A percentile compares a stretch with the other conserved stretches of the same genome.
These are phyloP conservation scores for Aspiorhynchus laticeps DNA, from an alignment of 2,113 vertebrate genomes.

Conservation along the genomic window DNA sequence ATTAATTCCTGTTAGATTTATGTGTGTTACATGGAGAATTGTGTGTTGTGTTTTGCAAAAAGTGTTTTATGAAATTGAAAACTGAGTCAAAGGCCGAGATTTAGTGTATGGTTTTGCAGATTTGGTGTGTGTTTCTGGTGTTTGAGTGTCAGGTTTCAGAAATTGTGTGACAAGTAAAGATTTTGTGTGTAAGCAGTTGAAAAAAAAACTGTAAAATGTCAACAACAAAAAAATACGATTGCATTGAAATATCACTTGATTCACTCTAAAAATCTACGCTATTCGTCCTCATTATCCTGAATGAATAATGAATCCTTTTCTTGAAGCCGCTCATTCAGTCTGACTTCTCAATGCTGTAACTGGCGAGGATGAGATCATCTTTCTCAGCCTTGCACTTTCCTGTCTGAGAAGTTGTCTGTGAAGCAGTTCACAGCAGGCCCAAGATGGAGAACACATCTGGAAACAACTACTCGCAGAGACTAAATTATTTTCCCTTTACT, in stretches of 20 bases:
- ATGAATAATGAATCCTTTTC: no score
- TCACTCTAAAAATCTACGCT: background rate
- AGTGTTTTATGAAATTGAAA: no score
- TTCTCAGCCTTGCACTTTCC: slow-evolving; percentile 33
- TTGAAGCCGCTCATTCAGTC: background rate
- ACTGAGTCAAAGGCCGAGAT: no score
- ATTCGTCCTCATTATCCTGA: background rate
- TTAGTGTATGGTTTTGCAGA: no score
- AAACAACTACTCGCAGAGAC: slow-evolving; percentile 62
- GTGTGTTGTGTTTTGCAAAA: no score
- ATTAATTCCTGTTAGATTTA: no score
- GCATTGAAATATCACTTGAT: background rate
- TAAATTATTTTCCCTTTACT: slow-evolving; percentile 51
- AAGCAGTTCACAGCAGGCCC: slow-evolving; percentile 42
- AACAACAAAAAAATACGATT: background rate
- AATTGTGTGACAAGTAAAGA: no score
- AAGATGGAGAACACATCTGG: slow-evolving; percentile 60
- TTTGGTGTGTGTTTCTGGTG: no score
- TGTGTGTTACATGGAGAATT: no score
- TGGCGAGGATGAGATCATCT: slow-evolving; percentile 45
- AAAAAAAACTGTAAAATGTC: no score
- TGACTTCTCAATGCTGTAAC: slow-evolving; percentile 10
- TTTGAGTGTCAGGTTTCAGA: no score
- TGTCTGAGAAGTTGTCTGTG: slow-evolving; percentile 39
- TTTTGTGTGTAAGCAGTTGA: no score